Evolutionary conservation across 2,797 vertebrate genomes (phyloP), one percentile per base, ranked within the genome.

Genomic region (Percopsis omiscomaycus): DNA sequence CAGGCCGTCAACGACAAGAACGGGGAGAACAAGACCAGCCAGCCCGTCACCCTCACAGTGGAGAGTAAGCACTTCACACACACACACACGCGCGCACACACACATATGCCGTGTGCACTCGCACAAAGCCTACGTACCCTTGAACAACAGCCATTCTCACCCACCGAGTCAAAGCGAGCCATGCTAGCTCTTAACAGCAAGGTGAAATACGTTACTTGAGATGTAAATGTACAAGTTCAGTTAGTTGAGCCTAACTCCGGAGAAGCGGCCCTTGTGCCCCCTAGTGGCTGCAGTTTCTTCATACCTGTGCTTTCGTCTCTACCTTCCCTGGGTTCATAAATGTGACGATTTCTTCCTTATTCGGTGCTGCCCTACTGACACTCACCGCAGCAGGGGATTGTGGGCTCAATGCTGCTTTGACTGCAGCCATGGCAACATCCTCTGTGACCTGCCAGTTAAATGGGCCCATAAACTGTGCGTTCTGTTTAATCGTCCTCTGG

Each of bases 1-100:
- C 97, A 98, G 85, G 97, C 96, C 0, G 97, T 98, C 68, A 99
- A 99, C 0, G 97, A 99, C 91, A 98, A 97, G 92, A 99, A 98
- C 0, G 97, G 97, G 0, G 97, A 99, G 80, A 99, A 98, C 92
- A 99, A 98, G 91, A 98, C 97, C 46, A 98, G 97, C 81, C 95
- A 97, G 86, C 95, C 96, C 48, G 91, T 98, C 87, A 91, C 87
- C 0, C 93, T 98, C 54, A 91, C 89, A 0, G 96, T 98, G 81
- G 95, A 96, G 80, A 96, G 96, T 98, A 91, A 95, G 96, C 91
- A 49, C 54, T 15, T 67, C 32, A 45, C 27, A 29, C 69, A 68
- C 22, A 44, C 46, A 14, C 62, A 47, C 45, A 12, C 37, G 29
- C 30, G 42, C 55, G 42, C 55, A 57, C 55, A 57, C 10, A 15